Evolutionary conservation across 2,113 vertebrate species (phyloP).

Genomic region (Triplophysa siluroides): DNA sequence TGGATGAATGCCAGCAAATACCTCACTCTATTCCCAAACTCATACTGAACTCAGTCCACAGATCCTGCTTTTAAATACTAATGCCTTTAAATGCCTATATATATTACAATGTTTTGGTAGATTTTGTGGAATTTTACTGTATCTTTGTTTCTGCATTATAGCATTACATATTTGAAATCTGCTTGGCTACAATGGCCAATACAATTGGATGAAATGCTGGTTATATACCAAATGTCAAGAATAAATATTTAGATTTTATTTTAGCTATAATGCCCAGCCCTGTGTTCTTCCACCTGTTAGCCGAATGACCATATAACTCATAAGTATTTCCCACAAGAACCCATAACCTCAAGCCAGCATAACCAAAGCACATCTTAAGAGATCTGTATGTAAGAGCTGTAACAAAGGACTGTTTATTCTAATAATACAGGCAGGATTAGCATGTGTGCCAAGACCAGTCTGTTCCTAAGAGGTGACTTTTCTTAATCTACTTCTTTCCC

Average conservation of each 20-base stretch:
- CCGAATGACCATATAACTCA: neutral
- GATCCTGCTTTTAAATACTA: neutral
- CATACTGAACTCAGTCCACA: neutral
- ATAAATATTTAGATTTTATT: too few species aligned
- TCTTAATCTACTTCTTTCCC: neutral
- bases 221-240: too few species aligned
- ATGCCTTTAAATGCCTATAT: neutral
- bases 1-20: constrained; percentile 33
- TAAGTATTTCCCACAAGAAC: neutral
- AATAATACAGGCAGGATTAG: constrained; percentile 20
- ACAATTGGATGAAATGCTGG: too few species aligned
- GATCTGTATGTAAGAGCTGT: neutral
- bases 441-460: neutral
- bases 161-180: too few species aligned
- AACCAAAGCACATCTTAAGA: neutral
- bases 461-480: constrained; percentile 4
- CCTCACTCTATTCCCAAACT: constrained; percentile 14
- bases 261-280: neutral
- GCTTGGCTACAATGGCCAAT: too few species aligned
- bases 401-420: constrained; percentile 27
- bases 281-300: too few species aligned
- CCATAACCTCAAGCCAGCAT: neutral
- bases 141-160: too few species aligned
- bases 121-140: too few species aligned
- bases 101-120: too few species aligned